These are phyloP conservation scores for Tapirus indicus DNA, from an alignment of 2,797 vertebrate genomes.

Conservation along the genomic window DNA sequence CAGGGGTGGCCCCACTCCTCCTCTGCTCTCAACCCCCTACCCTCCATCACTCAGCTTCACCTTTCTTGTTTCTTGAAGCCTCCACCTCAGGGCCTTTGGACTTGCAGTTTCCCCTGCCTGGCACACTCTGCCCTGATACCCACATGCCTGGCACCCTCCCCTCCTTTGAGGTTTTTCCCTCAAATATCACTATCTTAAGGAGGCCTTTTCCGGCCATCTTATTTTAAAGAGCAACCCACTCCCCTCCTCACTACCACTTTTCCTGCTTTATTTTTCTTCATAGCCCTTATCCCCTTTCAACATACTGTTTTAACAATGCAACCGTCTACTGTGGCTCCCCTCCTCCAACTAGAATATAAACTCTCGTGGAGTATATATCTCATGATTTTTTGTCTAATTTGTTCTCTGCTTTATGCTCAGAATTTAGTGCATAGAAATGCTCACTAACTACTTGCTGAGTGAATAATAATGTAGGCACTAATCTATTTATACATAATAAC, in stretches of 20 bases:
- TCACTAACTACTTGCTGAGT: background rate
- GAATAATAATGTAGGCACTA: background rate
- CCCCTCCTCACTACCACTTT: background rate
- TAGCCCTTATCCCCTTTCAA: background rate
- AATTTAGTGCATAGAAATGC: background rate
- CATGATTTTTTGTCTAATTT: background rate
- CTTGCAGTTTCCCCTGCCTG: background rate
- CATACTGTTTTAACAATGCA: background rate
- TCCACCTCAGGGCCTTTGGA: background rate
- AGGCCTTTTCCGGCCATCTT: background rate
- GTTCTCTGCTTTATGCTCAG: background rate
- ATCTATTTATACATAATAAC: background rate
- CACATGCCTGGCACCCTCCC: background rate
- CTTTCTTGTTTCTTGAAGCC: background rate
- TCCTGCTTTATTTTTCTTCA: background rate
- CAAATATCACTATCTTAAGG: background rate
- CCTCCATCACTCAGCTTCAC: background rate
- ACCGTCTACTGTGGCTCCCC: background rate
- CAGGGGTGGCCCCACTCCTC: background rate
- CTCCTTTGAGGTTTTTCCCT: background rate
- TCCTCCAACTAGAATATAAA: background rate
- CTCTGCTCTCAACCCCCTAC: no score
- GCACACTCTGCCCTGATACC: background rate
- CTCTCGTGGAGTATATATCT: background rate
- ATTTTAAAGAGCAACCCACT: background rate